phyloP scores from a whole-genome alignment of 2,797 vertebrate species.

The Ctenosaura bakeri region DNA sequence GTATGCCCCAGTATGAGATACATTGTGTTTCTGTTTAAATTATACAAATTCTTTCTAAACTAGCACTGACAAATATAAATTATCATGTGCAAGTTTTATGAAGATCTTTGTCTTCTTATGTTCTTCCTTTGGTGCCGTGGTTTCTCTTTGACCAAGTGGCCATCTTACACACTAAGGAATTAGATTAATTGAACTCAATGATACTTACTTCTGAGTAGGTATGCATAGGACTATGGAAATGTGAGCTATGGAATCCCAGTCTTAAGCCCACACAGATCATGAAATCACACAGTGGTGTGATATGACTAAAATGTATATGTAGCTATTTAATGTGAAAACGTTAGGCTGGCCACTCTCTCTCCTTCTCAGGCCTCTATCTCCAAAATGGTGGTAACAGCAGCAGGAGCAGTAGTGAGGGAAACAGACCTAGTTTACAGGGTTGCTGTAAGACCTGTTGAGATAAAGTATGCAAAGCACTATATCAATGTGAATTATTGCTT shows the following conservation, averaged over 20 bases:
- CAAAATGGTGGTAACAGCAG: neutral
- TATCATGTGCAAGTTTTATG: neutral
- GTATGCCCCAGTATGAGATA: too few species aligned
- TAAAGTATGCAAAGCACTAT: slow-evolving; percentile 31
- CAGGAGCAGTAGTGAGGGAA: neutral
- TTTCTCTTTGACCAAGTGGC: neutral
- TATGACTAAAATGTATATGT: neutral
- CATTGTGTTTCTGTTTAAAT: neutral
- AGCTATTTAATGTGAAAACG: slow-evolving; percentile 7
- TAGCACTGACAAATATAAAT: neutral
- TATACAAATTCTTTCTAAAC: neutral
- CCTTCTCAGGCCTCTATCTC: neutral
- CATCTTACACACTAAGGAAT: neutral
- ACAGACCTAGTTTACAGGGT: neutral
- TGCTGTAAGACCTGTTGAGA: slow-evolving; percentile 6
- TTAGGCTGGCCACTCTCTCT: neutral
- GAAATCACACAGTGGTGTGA: neutral
- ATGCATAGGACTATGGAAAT: neutral
- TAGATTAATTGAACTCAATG: neutral
- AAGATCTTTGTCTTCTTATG: neutral
- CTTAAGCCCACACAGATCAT: neutral
- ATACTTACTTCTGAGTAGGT: neutral
- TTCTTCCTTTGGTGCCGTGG: neutral
- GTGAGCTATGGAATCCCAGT: neutral
- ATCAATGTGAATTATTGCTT: slow-evolving; percentile 22